Evolutionary conservation across 2,797 vertebrate genomes (phyloP).

Genomic region (Trachurus trachurus): DNA sequence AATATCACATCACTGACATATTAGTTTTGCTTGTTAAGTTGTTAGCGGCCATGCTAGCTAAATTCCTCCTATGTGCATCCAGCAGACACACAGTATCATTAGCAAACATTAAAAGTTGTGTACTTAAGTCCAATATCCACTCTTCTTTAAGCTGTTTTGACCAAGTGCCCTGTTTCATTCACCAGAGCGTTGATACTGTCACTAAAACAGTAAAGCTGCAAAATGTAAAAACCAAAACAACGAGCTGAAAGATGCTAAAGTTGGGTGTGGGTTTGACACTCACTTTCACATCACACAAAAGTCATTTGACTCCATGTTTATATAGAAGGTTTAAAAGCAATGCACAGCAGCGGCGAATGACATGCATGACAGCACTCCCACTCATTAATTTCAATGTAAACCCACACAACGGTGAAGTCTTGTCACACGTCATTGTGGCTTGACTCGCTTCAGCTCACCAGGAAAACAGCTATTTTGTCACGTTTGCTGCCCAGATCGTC

Average conservation of each 20-base stretch:
- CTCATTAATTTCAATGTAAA: constrained; percentile 5
- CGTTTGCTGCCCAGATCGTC: constrained; percentile 4
- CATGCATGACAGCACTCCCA: constrained; percentile 16
- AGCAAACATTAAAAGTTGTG: too few species aligned
- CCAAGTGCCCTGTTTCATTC: too few species aligned
- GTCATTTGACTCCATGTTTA: background rate
- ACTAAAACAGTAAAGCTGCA: background rate
- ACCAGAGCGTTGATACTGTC: background rate
- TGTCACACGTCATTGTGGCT: constrained; percentile 18
- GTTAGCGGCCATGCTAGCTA: too few species aligned
- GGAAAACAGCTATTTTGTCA: constrained; percentile 15
- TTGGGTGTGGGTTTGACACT: background rate
- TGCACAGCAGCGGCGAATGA: background rate
- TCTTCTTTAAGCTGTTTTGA: too few species aligned
- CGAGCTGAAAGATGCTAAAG: background rate
- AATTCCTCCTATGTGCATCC: too few species aligned
- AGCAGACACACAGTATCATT: too few species aligned
- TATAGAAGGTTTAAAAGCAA: background rate
- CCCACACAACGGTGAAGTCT: constrained; percentile 11
- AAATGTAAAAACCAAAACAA: background rate
- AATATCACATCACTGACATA: background rate
- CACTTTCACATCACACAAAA: background rate
- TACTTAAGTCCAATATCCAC: too few species aligned
- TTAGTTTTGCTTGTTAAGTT: background rate
- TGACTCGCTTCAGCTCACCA: background rate